A percentile compares a stretch with the other conserved stretches of the same genome.
Evolutionary conservation across 2,113 vertebrate genomes (phyloP).

Genomic region (Callopanchax toddi): DNA sequence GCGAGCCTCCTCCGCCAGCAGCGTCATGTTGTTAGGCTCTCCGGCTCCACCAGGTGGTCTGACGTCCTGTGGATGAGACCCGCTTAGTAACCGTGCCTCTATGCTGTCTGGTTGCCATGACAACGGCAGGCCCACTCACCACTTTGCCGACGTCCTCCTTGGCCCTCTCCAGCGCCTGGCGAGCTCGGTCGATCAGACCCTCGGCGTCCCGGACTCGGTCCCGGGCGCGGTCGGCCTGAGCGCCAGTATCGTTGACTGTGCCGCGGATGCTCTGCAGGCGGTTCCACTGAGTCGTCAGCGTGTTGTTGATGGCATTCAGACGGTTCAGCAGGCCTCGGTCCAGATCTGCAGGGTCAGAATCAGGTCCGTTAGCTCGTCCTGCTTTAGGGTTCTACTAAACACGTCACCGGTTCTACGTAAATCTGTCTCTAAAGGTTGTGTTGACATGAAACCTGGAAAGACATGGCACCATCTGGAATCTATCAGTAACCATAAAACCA

Average conservation of each 20-base stretch:
- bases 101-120: accelerated
- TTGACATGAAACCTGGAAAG: too few species aligned
- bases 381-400: too few species aligned
- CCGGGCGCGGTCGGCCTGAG: slow-evolving; percentile 85
- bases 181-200: slow-evolving; percentile 85
- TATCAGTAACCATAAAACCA: too few species aligned
- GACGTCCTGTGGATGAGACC: slow-evolving; percentile 81
- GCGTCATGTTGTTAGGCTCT: slow-evolving; percentile 96
- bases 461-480: too few species aligned
- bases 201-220: slow-evolving; percentile 83
- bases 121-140: slow-evolving; percentile 76
- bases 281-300: slow-evolving; percentile 86
- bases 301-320: slow-evolving; percentile 88
- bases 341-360: slow-evolving; percentile 77
- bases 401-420: too few species aligned
- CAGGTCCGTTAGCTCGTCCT: too few species aligned
- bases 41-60: slow-evolving; percentile 82
- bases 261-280: slow-evolving; percentile 90
- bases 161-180: slow-evolving; percentile 90
- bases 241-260: slow-evolving; percentile 85
- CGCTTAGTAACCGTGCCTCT: accelerated
- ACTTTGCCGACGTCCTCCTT: slow-evolving; percentile 87
- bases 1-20: slow-evolving; percentile 94
- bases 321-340: slow-evolving; percentile 90
- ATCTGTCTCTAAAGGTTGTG: too few species aligned